Base-by-base conservation (phyloP, 2,113 vertebrate genomes). In the Cyprinodon tularosa region DNA sequence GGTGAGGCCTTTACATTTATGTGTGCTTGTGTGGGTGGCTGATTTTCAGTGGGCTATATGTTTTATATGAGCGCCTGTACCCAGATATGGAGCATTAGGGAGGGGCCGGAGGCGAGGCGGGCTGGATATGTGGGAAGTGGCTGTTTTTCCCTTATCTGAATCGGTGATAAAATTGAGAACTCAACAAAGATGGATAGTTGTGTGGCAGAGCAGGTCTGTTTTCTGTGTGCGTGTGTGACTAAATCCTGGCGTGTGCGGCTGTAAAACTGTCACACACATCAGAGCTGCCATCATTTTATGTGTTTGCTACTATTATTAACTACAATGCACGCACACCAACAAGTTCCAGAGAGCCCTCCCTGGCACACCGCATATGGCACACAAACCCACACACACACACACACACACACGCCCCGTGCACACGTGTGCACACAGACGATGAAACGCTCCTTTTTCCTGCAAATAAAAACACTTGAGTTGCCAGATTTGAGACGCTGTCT, bases 241-340 rank as follows among this genome's bases (percentile, higher is more conserved):
- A 68, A 82, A 84, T 76, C 84, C 88, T 89, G 86, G 93, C 83
- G 72, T 89, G 86, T 79, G 82, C 60, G 76, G 73, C 88, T 92
- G 83, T 86, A 92, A 92, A 93, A 90, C 92, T 93, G 93, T 93
- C 94, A 93, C 90, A 89, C 85, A 92, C 85, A 93, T 91, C 88
- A 90, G 88, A 92, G 90, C 85, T 88, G 86, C 89, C 87, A 86
- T 88, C 74, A 78, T 88, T 88, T 88, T 91, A 91, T 90, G 91
- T 81, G 89, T 86, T 83, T 85, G 88, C 86, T 92, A 89, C 92
- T 94, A 95, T 94, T 93, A 94, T 94, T 95, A 94, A 91, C 93
- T 86, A 86, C 91, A 80, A 92, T 86, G 90, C 83, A 90, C 80
- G 66, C 89, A 86, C 89, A 80, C 88, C 92, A 91, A 94, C 93